A percentile compares a stretch with the other conserved stretches of the same genome.
phyloP scores from a whole-genome alignment of 2,888 invertebrate species.

The Archips crataeganus region DNA sequence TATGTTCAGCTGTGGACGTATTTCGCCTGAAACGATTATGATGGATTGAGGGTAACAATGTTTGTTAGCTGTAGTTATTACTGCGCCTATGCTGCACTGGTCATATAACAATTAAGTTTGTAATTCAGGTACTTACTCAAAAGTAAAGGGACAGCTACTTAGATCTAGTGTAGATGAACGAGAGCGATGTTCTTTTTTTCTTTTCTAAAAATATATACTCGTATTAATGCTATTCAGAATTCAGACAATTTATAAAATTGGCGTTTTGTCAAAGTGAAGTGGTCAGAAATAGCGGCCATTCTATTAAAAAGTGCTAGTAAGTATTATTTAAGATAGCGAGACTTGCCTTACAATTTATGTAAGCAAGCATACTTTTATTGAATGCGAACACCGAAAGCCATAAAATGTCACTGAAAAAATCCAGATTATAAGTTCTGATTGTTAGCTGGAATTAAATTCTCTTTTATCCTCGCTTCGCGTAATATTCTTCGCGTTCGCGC shows the following conservation, averaged over 20 bases:
- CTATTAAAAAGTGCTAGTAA: no score
- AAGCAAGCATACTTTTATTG: background rate
- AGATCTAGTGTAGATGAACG: background rate
- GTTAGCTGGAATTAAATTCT: constrained; percentile 46
- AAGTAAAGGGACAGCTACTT: background rate
- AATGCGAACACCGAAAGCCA: background rate
- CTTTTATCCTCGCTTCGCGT: constrained; percentile 44
- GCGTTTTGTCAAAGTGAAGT: no score
- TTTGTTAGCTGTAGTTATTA: no score
- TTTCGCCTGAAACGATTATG: no score
- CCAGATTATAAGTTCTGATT: constrained; percentile 3
- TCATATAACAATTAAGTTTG: no score
- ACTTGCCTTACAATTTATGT: background rate
- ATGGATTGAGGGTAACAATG: no score
- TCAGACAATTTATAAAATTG: no score
- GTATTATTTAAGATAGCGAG: no score
- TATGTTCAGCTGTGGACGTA: no score
- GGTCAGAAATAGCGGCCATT: no score
- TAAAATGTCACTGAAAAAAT: background rate
- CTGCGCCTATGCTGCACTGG: no score
- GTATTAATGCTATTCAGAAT: background rate
- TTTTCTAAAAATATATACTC: background rate
- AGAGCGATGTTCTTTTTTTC: background rate
- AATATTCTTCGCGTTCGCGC: constrained; percentile 63
- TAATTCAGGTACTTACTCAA: no score